Conservation (phyloP, 1,140 invertebrate genomes). For the Lutraria rhynchaena region DNA sequence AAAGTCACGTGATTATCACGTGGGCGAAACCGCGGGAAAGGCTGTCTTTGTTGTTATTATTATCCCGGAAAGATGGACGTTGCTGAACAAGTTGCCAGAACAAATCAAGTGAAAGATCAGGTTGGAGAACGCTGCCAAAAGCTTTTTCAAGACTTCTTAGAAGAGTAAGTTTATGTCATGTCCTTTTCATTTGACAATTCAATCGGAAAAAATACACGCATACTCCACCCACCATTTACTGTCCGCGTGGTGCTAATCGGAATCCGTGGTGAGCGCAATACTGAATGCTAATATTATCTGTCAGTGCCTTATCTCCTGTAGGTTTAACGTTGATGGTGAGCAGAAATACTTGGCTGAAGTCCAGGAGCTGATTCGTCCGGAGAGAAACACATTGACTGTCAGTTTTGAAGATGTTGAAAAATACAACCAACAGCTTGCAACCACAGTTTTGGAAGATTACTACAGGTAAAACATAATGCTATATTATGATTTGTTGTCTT, state of each 20-base stretch:
- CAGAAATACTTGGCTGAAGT: conserved; percentile 94
- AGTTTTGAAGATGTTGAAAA: conserved; percentile 98
- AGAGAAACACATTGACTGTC: conserved; percentile 96
- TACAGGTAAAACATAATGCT: conserved; percentile 89
- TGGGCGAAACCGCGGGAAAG: conserved; percentile 60
- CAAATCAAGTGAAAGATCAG: conserved; percentile 90
- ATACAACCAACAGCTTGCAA: conserved; percentile 95
- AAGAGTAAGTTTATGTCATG: conserved; percentile 89
- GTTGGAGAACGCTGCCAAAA: conserved; percentile 96
- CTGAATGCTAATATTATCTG: too few species aligned
- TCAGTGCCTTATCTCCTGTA: too few species aligned
- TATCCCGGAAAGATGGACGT: conserved; percentile 82
- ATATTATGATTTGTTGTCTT: too few species aligned
- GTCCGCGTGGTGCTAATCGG: too few species aligned
- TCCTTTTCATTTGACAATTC: conserved; percentile 2
- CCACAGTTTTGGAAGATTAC: conserved; percentile 97
- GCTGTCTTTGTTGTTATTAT: conserved; percentile 49
- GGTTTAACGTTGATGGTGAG: conserved; percentile 86
- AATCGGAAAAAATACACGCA: too few species aligned
- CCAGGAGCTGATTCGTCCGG: conserved; percentile 92
- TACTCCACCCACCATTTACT: too few species aligned
- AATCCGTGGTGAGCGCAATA: too few species aligned
- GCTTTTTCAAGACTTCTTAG: conserved; percentile 97
- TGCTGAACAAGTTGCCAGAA: conserved; percentile 80
- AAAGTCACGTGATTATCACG: conserved; percentile 38